Evolutionary conservation across 2,888 invertebrate genomes (phyloP).

Genomic region (Andrena flavipes): DNA sequence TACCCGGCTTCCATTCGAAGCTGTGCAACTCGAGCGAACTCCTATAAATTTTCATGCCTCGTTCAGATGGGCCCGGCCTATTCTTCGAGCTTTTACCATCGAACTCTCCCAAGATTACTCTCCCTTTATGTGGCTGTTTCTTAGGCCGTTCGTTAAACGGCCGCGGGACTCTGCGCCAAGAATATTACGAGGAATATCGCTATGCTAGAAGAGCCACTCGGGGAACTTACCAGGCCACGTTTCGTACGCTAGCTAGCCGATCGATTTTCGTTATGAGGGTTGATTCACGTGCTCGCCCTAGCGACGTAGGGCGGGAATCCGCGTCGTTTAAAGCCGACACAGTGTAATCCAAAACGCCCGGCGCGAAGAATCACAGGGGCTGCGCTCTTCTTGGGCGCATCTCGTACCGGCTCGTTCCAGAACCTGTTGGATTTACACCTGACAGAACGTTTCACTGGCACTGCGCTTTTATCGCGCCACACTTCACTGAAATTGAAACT

Average conservation of each 20-base stretch:
- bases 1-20: conserved; percentile 28
- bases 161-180: conserved; percentile 20
- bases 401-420: conserved; percentile 8
- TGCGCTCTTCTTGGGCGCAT: conserved; percentile 15
- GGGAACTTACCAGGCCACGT: conserved; percentile 67
- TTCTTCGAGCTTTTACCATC: conserved; percentile 21
- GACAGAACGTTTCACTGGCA: conserved; percentile 49
- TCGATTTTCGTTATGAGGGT: conserved; percentile 67
- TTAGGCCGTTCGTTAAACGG: conserved; percentile 1
- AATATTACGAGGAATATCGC: conserved; percentile 46
- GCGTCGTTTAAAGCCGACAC: conserved; percentile 53
- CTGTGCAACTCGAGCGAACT: conserved; percentile 26
- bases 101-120: conserved; percentile 55
- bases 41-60: conserved; percentile 38
- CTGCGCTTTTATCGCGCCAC: conserved; percentile 11
- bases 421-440: conserved; percentile 59
- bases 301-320: conserved; percentile 68
- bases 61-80: background rate
- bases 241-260: conserved; percentile 54
- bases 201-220: conserved; percentile 19
- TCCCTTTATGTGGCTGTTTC: conserved; percentile 43
- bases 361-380: conserved; percentile 24
- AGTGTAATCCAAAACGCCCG: conserved; percentile 62
- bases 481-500: conserved; percentile 50
- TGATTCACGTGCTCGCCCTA: conserved; percentile 69